A percentile compares a stretch with the other conserved stretches of the same genome.
Evolutionary conservation across 1,140 invertebrate species (phyloP).

Genomic region (Habropoda laboriosa): DNA sequence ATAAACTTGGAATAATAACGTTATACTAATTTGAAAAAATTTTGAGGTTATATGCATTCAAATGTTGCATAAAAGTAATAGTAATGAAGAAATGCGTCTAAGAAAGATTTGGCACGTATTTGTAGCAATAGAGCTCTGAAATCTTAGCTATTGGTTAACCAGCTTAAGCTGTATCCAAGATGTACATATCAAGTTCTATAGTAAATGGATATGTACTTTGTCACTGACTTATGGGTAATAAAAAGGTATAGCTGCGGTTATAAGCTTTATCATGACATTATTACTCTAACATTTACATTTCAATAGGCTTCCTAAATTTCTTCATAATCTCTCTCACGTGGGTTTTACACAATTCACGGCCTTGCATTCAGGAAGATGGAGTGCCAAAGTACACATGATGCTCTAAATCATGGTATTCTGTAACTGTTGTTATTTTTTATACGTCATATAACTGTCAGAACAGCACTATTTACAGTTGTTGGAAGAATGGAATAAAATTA

Average conservation of each 20-base stretch:
- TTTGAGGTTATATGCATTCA: too few relatives aligned
- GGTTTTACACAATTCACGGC: neutral
- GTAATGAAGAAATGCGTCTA: neutral
- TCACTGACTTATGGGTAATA: constrained; percentile 5
- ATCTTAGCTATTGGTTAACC: neutral
- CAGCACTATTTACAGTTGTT: too few relatives aligned
- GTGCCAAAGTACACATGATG: neutral
- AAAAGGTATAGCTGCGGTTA: neutral
- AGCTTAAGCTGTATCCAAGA: neutral
- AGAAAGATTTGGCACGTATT: neutral
- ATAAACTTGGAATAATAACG: too few relatives aligned
- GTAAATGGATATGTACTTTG: neutral
- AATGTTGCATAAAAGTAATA: too few relatives aligned
- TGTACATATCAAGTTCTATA: constrained; percentile 14
- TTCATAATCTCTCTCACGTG: neutral
- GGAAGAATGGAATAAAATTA: too few relatives aligned
- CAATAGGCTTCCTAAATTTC: neutral
- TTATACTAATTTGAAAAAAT: too few relatives aligned
- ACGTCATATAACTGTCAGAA: too few relatives aligned
- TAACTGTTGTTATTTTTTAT: too few relatives aligned
- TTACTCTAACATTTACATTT: constrained; percentile 28
- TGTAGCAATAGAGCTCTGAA: neutral
- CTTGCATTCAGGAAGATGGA: neutral
- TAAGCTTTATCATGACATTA: constrained; percentile 2
- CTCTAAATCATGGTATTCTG: neutral